A percentile compares a stretch with the other conserved stretches of the same genome.
Evolutionary conservation across 2,888 invertebrate genomes (phyloP).

Genomic region (Incurvaria masculella): DNA sequence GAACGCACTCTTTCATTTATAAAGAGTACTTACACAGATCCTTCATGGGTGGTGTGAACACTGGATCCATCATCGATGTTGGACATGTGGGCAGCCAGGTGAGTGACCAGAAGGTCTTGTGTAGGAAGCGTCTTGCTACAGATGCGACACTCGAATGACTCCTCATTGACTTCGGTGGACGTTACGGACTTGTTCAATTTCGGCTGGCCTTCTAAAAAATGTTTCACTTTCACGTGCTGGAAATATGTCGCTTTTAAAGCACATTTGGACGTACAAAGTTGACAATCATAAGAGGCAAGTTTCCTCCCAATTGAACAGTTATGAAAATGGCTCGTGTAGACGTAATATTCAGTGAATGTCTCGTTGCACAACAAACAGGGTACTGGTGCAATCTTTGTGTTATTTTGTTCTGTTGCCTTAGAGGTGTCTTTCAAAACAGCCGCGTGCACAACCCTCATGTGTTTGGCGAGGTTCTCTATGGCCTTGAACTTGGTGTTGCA

Average conservation of each 20-base stretch:
- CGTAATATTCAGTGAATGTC: constrained; percentile 31
- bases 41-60: constrained; percentile 21
- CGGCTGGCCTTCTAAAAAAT: constrained; percentile 2
- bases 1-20: too few relatives aligned
- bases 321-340: constrained; percentile 32
- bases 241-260: constrained; percentile 28
- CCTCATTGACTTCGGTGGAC: constrained; percentile 9
- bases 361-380: constrained; percentile 38
- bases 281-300: constrained; percentile 26
- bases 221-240: constrained; percentile 26
- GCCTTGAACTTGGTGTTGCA: constrained; percentile 38
- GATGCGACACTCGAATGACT: constrained; percentile 33
- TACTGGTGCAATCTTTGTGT: constrained; percentile 22
- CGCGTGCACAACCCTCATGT: constrained; percentile 39
- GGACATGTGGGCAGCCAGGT: constrained; percentile 42
- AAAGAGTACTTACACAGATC: constrained; percentile 34
- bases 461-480: constrained; percentile 36
- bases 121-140: constrained; percentile 33
- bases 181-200: constrained; percentile 5
- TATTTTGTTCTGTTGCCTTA: constrained; percentile 13
- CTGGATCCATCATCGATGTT: constrained; percentile 27
- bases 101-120: constrained; percentile 37
- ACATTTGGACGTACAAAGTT: constrained; percentile 30
- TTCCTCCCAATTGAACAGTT: constrained; percentile 28
- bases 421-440: constrained; percentile 28